A percentile compares a stretch with the other conserved stretches of the same genome.
Conservation (phyloP, 2,797 vertebrate genomes). For the Rhyacichthys aspro region DNA sequence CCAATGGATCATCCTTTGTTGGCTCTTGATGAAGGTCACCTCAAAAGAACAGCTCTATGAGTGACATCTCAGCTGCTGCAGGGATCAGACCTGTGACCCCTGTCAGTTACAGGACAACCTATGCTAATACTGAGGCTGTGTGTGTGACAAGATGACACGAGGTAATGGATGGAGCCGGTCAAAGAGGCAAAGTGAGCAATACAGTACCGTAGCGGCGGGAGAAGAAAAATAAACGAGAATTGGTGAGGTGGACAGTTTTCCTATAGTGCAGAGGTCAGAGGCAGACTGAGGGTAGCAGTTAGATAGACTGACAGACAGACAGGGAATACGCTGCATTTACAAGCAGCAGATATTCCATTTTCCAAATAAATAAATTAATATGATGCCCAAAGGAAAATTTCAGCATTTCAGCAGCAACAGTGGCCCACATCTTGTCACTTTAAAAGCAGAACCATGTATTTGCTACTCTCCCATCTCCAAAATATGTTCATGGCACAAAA, state of each 20-base stretch:
- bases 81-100: constrained; percentile 18
- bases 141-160: constrained; percentile 29
- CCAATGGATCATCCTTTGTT: not conserved
- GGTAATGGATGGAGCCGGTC: constrained; percentile 26
- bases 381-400: not conserved
- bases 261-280: constrained; percentile 29
- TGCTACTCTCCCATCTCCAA: no score
- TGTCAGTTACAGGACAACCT: constrained; percentile 10
- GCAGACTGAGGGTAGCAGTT: constrained; percentile 1
- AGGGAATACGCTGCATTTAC: constrained; percentile 4
- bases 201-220: not conserved
- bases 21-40: constrained; percentile 4
- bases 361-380: not conserved
- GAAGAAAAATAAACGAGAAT: constrained; percentile 16
- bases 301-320: not conserved
- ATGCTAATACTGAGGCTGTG: constrained; percentile 26
- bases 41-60: constrained; percentile 11
- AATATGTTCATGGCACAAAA: no score
- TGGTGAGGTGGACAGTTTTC: constrained; percentile 30
- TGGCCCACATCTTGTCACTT: no score
- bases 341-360: constrained; percentile 6
- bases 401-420: not conserved
- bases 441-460: no score
- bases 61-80: constrained; percentile 2
- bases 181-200: constrained; percentile 14